Evolutionary conservation across 2,888 invertebrate genomes (phyloP).

Genomic region (Graphium colonna): DNA sequence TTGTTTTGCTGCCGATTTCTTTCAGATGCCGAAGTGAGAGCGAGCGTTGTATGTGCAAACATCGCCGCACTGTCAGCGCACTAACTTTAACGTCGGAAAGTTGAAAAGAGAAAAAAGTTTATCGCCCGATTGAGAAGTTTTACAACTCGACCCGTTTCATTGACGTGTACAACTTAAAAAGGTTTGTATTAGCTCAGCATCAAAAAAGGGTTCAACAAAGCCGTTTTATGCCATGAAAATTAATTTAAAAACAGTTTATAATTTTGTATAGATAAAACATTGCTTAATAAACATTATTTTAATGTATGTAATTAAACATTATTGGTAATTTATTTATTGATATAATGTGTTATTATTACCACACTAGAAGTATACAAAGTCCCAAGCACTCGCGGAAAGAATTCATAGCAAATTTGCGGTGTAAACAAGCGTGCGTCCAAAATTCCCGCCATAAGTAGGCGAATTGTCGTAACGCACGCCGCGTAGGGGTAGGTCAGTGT

Average conservation of each 20-base stretch:
- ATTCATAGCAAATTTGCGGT: no score
- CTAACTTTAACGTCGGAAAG: not conserved
- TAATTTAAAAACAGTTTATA: no score
- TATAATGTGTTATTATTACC: no score
- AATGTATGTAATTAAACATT: no score
- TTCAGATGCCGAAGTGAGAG: conserved; percentile 18
- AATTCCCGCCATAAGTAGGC: not conserved
- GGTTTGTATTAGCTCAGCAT: not conserved
- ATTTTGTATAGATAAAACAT: no score
- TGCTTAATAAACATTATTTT: no score
- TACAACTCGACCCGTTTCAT: not conserved
- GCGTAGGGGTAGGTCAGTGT: conserved; percentile 22
- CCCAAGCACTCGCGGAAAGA: no score
- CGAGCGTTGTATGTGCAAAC: conserved; percentile 21
- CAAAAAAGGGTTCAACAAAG: not conserved
- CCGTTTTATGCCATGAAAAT: no score
- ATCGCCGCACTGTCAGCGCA: not conserved
- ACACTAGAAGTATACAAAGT: no score
- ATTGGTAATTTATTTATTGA: no score
- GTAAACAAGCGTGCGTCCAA: not conserved
- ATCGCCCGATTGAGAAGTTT: not conserved
- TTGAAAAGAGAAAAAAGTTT: conserved; percentile 1
- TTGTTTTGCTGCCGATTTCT: conserved; percentile 25
- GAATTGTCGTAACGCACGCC: conserved; percentile 7
- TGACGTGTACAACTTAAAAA: not conserved